A percentile compares a stretch with the other conserved stretches of the same genome.
phyloP scores from a whole-genome alignment of 1,140 invertebrate species.

The Acromyrmex charruanus region DNA sequence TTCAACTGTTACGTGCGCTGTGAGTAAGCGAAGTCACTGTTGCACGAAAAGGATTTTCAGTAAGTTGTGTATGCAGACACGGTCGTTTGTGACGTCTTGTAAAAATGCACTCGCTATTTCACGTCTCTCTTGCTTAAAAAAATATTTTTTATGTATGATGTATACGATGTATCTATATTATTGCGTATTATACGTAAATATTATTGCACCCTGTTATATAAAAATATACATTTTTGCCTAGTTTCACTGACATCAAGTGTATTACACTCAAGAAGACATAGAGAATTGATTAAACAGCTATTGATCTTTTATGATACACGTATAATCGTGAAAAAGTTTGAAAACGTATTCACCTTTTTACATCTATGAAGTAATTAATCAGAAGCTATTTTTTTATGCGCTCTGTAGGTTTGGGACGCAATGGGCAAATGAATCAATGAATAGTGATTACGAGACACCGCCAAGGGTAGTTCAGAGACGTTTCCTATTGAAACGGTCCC shows the following conservation, averaged over 20 bases:
- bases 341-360: neutral
- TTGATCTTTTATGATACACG: neutral
- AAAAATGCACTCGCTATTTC: constrained; percentile 4
- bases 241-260: neutral
- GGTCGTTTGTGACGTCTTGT: constrained; percentile 2
- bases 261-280: neutral
- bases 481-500: constrained; percentile 17
- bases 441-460: constrained; percentile 40
- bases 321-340: neutral
- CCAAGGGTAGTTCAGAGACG: neutral
- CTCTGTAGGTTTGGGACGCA: neutral
- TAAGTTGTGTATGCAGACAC: constrained; percentile 17
- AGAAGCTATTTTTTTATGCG: neutral
- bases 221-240: neutral
- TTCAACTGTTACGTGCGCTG: constrained; percentile 6
- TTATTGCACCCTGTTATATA: neutral
- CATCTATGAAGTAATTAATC: neutral
- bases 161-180: neutral
- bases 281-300: neutral
- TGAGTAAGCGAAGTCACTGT: constrained; percentile 27
- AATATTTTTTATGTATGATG: neutral
- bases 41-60: constrained; percentile 26
- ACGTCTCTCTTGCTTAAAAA: neutral
- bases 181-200: neutral
- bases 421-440: constrained; percentile 40